These are phyloP conservation scores for Agrochola macilenta DNA, from an alignment of 2,888 invertebrate species.

Conservation along the genomic window DNA sequence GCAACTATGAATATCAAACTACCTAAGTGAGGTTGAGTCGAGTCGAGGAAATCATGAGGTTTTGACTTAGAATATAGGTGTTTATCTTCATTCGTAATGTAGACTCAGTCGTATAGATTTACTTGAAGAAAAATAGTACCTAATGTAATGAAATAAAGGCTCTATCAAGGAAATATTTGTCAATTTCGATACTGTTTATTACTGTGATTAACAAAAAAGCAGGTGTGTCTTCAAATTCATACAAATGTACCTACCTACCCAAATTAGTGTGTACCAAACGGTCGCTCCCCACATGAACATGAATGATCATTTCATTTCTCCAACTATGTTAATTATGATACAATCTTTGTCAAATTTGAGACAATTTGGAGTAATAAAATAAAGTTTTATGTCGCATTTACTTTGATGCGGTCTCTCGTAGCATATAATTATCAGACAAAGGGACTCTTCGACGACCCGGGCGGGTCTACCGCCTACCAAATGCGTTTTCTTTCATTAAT, in stretches of 20 bases:
- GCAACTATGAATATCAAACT: no score
- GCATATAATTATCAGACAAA: conserved; percentile 83
- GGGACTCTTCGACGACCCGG: conserved; percentile 65
- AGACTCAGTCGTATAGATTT: background rate
- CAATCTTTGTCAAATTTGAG: conserved; percentile 88
- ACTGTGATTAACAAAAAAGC: conserved; percentile 15
- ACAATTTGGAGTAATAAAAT: conserved; percentile 89
- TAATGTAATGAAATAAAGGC: no score
- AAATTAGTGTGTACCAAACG: conserved; percentile 32
- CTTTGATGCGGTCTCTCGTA: conserved; percentile 84
- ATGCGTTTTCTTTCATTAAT: conserved; percentile 65
- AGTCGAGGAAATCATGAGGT: no score
- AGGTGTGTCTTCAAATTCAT: conserved; percentile 40
- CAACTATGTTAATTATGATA: conserved; percentile 83
- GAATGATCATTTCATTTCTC: conserved; percentile 77
- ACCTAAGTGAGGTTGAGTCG: no score
- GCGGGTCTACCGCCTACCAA: conserved; percentile 65
- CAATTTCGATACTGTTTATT: background rate
- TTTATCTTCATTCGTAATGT: background rate
- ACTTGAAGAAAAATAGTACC: background rate
- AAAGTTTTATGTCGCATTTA: conserved; percentile 90
- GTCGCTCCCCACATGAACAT: conserved; percentile 33
- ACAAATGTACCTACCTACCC: conserved; percentile 3
- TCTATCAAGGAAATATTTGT: background rate
- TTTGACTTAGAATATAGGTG: no score